phyloP scores from a whole-genome alignment of 1,140 invertebrate genomes.

The Zaprionus gabonicus region DNA sequence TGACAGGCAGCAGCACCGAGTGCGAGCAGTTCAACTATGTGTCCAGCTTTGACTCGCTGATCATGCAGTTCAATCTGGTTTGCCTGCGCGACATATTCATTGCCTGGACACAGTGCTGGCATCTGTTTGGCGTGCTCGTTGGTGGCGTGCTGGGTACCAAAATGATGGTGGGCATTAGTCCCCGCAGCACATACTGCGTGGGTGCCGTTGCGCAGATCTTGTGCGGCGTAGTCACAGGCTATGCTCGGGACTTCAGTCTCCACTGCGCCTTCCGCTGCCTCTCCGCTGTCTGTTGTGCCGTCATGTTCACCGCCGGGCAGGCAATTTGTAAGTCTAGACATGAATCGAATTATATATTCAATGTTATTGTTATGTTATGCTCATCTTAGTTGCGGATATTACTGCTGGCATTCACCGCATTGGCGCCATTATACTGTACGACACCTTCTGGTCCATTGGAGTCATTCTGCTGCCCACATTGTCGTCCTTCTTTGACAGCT shows the following conservation, averaged over 20 bases:
- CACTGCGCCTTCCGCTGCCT: slow-evolving; percentile 83
- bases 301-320: slow-evolving; percentile 81
- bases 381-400: slow-evolving; percentile 75
- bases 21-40: slow-evolving; percentile 68
- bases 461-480: slow-evolving; percentile 84
- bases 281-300: slow-evolving; percentile 82
- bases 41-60: slow-evolving; percentile 75
- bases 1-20: slow-evolving; percentile 39
- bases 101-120: slow-evolving; percentile 84
- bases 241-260: slow-evolving; percentile 76
- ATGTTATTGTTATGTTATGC: not conserved
- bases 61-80: slow-evolving; percentile 84
- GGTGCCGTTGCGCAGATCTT: slow-evolving; percentile 81
- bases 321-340: slow-evolving; percentile 76
- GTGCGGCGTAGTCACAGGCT: slow-evolving; percentile 82
- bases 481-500: slow-evolving; percentile 81
- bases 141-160: slow-evolving; percentile 83
- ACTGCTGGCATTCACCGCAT: slow-evolving; percentile 81
- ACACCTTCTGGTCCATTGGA: slow-evolving; percentile 85
- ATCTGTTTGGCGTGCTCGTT: slow-evolving; percentile 84
- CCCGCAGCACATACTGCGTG: slow-evolving; percentile 79
- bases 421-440: slow-evolving; percentile 84
- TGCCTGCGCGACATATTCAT: slow-evolving; percentile 84
- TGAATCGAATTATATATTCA: not conserved
- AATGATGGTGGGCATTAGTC: slow-evolving; percentile 82